Conservation (phyloP, 2,797 vertebrate species). For the Glyptemys insculpta region DNA sequence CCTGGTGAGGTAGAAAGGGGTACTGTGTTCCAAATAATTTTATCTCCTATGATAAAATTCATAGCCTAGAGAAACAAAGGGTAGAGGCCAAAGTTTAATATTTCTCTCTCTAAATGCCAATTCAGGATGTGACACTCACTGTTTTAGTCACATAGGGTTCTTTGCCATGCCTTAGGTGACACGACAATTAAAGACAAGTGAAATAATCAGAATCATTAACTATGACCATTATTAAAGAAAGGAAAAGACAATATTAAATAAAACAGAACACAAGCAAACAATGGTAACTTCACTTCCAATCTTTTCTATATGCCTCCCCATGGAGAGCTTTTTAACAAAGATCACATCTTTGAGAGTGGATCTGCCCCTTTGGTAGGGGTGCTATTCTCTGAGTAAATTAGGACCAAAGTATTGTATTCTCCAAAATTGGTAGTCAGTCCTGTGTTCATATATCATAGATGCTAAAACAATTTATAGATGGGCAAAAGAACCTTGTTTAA, state of each 20-base stretch:
- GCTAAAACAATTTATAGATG: neutral
- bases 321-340: neutral
- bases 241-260: neutral
- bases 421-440: neutral
- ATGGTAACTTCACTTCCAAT: neutral
- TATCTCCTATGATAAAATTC: neutral
- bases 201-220: neutral
- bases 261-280: neutral
- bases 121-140: neutral
- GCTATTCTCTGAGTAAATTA: neutral
- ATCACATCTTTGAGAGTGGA: neutral
- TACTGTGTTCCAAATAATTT: neutral
- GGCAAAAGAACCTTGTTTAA: neutral
- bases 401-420: neutral
- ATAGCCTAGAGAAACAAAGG: neutral
- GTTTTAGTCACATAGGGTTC: neutral
- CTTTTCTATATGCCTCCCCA: neutral
- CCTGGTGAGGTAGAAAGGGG: neutral
- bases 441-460: neutral
- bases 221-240: neutral
- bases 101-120: neutral
- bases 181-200: neutral
- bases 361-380: neutral
- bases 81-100: neutral
- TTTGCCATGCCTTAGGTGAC: neutral